Percentiles rank a stretch among this genome's conserved stretches.
Conservation (phyloP, 64 coral and sea anemone species). For the Montipora capricornis region DNA sequence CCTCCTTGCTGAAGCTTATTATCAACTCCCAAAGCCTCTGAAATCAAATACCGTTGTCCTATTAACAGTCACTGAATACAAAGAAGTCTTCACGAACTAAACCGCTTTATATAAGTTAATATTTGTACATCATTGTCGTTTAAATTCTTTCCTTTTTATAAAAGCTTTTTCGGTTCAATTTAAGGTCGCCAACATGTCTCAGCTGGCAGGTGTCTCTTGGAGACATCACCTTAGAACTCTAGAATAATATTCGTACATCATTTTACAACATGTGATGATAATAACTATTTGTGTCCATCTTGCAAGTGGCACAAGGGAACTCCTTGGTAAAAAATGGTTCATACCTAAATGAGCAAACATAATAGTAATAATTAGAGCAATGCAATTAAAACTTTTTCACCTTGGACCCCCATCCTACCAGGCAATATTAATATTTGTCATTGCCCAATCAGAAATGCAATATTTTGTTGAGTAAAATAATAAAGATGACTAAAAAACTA, state of each 20-base stretch:
- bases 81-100: conserved; percentile 72
- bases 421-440: background rate
- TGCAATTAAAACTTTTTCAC: background rate
- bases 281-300: conserved; percentile 69
- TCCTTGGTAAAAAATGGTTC: conserved; percentile 88
- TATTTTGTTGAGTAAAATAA: too few relatives aligned
- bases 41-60: conserved; percentile 87
- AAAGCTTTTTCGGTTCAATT: too few relatives aligned
- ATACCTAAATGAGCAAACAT: conserved; percentile 54
- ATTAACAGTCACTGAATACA: conserved; percentile 75
- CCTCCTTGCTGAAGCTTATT: conserved; percentile 54
- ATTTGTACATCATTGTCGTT: too few relatives aligned
- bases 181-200: too few relatives aligned
- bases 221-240: too few relatives aligned
- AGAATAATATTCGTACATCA: background rate
- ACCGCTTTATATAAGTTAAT: too few relatives aligned
- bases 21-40: conserved; percentile 37
- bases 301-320: conserved; percentile 79
- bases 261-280: conserved; percentile 60
- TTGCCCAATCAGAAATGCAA: too few relatives aligned
- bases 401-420: background rate
- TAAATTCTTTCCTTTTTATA: too few relatives aligned
- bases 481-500: too few relatives aligned
- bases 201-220: too few relatives aligned
- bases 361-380: too few relatives aligned